A percentile compares a stretch with the other conserved stretches of the same genome.
Conservation (phyloP, 1,140 invertebrate species). For the Hycleus phaleratus region DNA sequence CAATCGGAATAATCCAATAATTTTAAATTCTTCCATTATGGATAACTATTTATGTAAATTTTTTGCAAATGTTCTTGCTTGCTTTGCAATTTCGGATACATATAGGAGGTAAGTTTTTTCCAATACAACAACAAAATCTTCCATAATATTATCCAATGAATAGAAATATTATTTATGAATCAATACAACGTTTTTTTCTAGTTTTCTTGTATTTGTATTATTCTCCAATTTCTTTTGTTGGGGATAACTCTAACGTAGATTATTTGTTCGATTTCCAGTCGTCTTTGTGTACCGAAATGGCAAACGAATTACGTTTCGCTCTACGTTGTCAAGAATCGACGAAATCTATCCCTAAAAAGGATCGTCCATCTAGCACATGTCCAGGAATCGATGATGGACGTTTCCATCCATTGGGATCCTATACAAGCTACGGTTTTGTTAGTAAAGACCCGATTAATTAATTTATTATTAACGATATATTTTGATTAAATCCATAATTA, state of each 20-base stretch:
- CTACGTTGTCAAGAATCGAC: slow-evolving; percentile 54
- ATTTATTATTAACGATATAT: slow-evolving; percentile 12
- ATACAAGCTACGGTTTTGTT: slow-evolving; percentile 54
- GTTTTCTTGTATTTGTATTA: background rate
- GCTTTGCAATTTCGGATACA: slow-evolving; percentile 35
- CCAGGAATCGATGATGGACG: slow-evolving; percentile 33
- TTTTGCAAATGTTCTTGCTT: slow-evolving; percentile 44
- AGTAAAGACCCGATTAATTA: slow-evolving; percentile 47
- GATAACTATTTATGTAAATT: slow-evolving; percentile 46
- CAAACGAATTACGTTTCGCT: slow-evolving; percentile 59
- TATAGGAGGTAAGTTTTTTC: slow-evolving; percentile 44
- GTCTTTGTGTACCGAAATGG: slow-evolving; percentile 60
- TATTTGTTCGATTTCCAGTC: slow-evolving; percentile 44
- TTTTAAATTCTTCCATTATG: slow-evolving; percentile 1
- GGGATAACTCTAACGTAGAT: no score
- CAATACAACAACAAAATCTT: background rate
- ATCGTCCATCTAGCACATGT: slow-evolving; percentile 13
- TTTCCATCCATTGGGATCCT: slow-evolving; percentile 44
- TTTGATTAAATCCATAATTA: background rate
- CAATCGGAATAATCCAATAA: background rate
- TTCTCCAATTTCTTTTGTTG: background rate
- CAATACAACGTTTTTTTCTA: background rate
- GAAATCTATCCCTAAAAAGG: slow-evolving; percentile 44
- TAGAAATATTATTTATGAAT: background rate
- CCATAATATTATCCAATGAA: background rate